phyloP scores from a whole-genome alignment of 2,797 vertebrate species.

The Phylloscopus collybita region DNA sequence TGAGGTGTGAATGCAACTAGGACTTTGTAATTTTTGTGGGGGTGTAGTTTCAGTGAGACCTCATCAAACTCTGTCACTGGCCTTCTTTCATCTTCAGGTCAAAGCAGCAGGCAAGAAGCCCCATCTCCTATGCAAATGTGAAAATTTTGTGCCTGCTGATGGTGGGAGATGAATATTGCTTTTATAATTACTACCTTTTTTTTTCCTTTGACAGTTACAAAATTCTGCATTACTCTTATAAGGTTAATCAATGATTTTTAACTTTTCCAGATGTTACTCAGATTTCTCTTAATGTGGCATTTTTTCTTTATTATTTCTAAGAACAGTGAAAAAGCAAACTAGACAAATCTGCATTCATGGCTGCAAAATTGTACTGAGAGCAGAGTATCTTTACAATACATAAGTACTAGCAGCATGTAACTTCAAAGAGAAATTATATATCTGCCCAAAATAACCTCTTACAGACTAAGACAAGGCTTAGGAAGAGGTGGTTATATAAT shows the following conservation, averaged over 20 bases:
- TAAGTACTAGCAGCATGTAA: not conserved
- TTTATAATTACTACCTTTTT: not conserved
- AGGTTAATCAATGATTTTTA: not conserved
- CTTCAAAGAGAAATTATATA: not conserved
- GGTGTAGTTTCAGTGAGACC: not conserved
- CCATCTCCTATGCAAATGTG: not conserved
- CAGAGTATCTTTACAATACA: not conserved
- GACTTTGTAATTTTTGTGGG: not conserved
- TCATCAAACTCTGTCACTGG: not conserved
- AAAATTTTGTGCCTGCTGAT: not conserved
- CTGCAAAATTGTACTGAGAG: not conserved
- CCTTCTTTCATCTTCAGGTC: not conserved
- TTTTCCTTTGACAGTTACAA: not conserved
- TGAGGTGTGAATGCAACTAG: not conserved
- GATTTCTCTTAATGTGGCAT: not conserved
- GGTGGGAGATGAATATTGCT: not conserved
- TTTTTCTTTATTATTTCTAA: not conserved
- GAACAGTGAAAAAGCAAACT: not conserved
- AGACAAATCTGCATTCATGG: not conserved
- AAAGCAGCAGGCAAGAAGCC: not conserved
- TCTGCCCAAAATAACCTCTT: not conserved
- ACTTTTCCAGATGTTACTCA: not conserved
- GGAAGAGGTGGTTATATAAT: not conserved
- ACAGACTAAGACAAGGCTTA: not conserved
- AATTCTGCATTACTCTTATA: not conserved